These are phyloP conservation scores for Carlito syrichta DNA, from an alignment of 2,113 vertebrate genomes.

Conservation along the genomic window DNA sequence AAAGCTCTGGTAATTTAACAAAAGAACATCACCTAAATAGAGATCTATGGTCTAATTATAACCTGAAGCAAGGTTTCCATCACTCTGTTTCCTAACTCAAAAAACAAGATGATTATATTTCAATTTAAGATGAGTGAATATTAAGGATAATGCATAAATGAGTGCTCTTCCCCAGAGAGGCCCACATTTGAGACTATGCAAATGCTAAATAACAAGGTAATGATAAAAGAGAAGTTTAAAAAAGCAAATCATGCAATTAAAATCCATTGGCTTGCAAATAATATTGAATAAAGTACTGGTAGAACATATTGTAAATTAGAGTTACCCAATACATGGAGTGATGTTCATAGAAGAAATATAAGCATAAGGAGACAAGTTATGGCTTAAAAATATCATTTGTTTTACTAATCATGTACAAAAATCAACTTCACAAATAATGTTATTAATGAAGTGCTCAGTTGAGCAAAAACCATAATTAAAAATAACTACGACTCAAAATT, in stretches of 20 bases:
- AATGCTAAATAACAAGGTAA: conserved; percentile 7
- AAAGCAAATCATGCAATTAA: neutral
- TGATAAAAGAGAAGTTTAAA: neutral
- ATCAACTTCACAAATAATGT: conserved; percentile 56
- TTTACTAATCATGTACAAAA: conserved; percentile 72
- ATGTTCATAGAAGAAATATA: conserved; percentile 30
- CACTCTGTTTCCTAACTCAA: neutral
- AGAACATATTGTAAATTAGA: conserved; percentile 13
- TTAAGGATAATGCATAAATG: neutral
- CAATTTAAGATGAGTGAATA: neutral
- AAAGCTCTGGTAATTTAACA: neutral
- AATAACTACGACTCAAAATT: conserved; percentile 77
- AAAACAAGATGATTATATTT: conserved; percentile 2
- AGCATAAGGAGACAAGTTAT: conserved; percentile 30
- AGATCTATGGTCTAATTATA: neutral
- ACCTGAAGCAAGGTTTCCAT: neutral
- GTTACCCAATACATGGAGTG: neutral
- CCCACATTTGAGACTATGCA: neutral
- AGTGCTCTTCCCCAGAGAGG: neutral
- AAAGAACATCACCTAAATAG: neutral
- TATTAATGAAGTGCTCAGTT: conserved; percentile 76
- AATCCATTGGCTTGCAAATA: neutral
- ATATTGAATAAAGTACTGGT: conserved; percentile 30
- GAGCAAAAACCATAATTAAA: conserved; percentile 82
- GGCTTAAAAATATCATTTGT: conserved; percentile 59